These are phyloP conservation scores for Chrysolina americana DNA, from an alignment of 2,888 invertebrate genomes.

Conservation along the genomic window DNA sequence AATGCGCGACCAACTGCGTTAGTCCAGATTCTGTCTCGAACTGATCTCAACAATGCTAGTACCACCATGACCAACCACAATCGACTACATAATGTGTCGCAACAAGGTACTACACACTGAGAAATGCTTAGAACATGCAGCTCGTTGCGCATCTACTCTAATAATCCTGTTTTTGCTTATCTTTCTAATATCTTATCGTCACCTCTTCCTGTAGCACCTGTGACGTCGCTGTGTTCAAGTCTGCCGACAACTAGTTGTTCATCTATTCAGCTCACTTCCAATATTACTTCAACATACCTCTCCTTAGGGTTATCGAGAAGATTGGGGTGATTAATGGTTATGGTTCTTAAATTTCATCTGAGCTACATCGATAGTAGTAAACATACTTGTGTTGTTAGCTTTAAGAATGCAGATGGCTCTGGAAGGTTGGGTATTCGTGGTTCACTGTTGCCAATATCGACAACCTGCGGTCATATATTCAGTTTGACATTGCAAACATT, in stretches of 20 bases:
- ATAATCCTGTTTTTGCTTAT: slow-evolving; percentile 40
- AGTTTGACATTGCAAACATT: too few relatives aligned
- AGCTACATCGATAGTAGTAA: not conserved
- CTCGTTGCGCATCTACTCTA: slow-evolving; percentile 18
- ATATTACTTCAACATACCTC: not conserved
- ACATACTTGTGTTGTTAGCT: not conserved
- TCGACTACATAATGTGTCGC: slow-evolving; percentile 70
- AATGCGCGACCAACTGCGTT: slow-evolving; percentile 70
- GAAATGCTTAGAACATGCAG: slow-evolving; percentile 45
- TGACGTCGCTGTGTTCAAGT: slow-evolving; percentile 33
- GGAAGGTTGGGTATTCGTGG: slow-evolving; percentile 3
- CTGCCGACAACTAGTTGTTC: not conserved
- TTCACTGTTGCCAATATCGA: not conserved
- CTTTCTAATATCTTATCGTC: slow-evolving; percentile 35
- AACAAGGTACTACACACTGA: slow-evolving; percentile 67
- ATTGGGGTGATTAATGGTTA: not conserved
- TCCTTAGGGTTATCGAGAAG: not conserved
- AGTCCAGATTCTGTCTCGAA: slow-evolving; percentile 70
- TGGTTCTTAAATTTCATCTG: not conserved
- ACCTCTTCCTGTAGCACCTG: slow-evolving; percentile 36
- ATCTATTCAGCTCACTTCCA: not conserved
- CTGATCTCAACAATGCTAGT: slow-evolving; percentile 70
- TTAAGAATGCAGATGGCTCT: not conserved
- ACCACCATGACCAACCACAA: slow-evolving; percentile 71
- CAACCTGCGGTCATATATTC: too few relatives aligned